Evolutionary conservation across 2,113 vertebrate species (phyloP).

Genomic region (Chamaetylas fuelleborni): DNA sequence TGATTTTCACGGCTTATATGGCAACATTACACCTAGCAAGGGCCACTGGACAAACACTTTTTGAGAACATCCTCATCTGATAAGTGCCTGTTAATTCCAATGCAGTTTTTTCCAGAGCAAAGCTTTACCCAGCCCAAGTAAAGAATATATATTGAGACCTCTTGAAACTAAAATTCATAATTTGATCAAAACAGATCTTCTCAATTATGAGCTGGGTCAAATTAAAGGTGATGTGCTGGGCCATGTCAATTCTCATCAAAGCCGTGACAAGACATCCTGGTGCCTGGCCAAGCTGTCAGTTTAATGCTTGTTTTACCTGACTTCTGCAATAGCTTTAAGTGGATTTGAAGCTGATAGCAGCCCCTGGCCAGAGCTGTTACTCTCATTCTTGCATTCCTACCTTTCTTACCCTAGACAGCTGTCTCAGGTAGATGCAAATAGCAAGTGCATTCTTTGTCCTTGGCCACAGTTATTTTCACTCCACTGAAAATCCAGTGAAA

Average conservation of each 20-base stretch:
- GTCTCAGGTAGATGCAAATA: neutral
- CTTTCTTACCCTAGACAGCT: neutral
- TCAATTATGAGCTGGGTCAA: neutral
- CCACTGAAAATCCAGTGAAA: neutral
- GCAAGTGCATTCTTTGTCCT: neutral
- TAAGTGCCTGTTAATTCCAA: neutral
- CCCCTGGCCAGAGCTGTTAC: neutral
- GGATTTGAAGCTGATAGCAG: neutral
- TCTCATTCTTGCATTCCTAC: neutral
- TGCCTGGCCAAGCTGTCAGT: neutral
- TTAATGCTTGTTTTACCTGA: neutral
- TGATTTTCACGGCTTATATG: neutral
- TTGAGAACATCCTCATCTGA: neutral
- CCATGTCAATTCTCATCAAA: neutral
- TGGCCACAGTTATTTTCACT: neutral
- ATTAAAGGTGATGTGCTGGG: neutral
- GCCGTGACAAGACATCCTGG: neutral
- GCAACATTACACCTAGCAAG: neutral
- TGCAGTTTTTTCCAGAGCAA: neutral
- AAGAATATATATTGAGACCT: neutral
- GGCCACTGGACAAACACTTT: neutral
- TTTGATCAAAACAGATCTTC: neutral
- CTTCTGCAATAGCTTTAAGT: neutral
- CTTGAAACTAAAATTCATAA: neutral
- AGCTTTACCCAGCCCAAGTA: neutral